These are phyloP conservation scores for Clavelina lepadiformis DNA, from an alignment of 23 tunicate species.

Conservation along the genomic window DNA sequence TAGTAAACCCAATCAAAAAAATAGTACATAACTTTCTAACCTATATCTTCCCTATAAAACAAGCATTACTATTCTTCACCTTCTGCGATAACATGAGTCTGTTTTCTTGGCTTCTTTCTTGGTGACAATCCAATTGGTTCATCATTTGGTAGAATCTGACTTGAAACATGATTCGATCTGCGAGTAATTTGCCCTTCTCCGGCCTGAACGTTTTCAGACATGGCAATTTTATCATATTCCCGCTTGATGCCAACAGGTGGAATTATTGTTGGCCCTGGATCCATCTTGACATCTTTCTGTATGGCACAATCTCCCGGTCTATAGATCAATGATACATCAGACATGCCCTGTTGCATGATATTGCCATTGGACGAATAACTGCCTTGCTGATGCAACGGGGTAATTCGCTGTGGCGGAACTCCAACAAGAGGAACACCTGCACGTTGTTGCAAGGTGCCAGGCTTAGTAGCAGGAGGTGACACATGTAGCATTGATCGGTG, in stretches of 20 bases:
- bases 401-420: no score
- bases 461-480: constrained; percentile 6
- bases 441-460: constrained; percentile 21
- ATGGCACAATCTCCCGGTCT: background rate
- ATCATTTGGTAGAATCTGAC: no score
- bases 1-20: background rate
- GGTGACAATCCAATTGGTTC: constrained; percentile 61
- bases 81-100: constrained; percentile 79
- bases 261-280: constrained; percentile 2
- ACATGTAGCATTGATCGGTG: constrained; percentile 2
- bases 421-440: background rate
- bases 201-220: background rate
- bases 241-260: constrained; percentile 33
- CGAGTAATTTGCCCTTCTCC: background rate
- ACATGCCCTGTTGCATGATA: background rate
- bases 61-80: constrained; percentile 13
- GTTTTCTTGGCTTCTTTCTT: constrained; percentile 85
- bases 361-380: constrained; percentile 1
- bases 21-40: background rate
- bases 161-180: no score
- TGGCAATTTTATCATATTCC: constrained; percentile 41
- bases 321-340: constrained; percentile 7
- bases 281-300: constrained; percentile 9
- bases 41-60: background rate
- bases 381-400: no score